Evolutionary conservation across 1,140 invertebrate genomes (phyloP), one percentile per base, ranked within the genome.

Genomic region (Drosophila kurseongensis): DNA sequence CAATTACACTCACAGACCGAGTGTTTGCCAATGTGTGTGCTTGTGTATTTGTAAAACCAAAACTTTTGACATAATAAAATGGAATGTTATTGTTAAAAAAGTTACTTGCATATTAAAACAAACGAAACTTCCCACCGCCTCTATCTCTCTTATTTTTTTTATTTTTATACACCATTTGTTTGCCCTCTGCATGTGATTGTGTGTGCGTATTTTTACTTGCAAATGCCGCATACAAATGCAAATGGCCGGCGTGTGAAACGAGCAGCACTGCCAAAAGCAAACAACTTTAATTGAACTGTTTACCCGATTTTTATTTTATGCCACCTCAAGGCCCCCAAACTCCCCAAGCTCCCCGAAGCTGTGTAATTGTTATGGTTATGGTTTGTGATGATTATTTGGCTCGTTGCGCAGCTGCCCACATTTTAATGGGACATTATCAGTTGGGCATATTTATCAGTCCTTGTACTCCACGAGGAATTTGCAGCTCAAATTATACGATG

Each of bases 31-130:
- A 63, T 65, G 59, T 32, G 18, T 40, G 5, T 18, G 32, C 55
- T 23, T 51, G 23, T 72, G 55, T 60, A 42, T 74, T 68, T 45
- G 65, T 59, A 80, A 90, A 81, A 91, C 76, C 78, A 86, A 88
- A 88, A 90, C 82, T 82, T 90, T 90, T 91, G 88, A 88, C 84
- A 91, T 85, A 91, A 91, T 91, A 91, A 91, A 91, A 91, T 90
- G 79, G 85, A 90, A 89, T 89, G 84, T 89, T 84, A 89, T 84
- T 89, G 78, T 86, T 86, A 89, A 88, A 88, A 85, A 88, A 88
- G 83, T 90, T 90, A 80, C 80, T 85, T 85, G 85, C 77, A 89
- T 89, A 90, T 90, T 90, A 89, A 90, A 90, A 86, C 85, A 90
- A 90, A 90, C 81, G 80, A 83, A 88, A 89, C 84, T 89, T 84